phyloP scores from a whole-genome alignment of 2,797 vertebrate genomes.

The Pangasius mekongensis region DNA sequence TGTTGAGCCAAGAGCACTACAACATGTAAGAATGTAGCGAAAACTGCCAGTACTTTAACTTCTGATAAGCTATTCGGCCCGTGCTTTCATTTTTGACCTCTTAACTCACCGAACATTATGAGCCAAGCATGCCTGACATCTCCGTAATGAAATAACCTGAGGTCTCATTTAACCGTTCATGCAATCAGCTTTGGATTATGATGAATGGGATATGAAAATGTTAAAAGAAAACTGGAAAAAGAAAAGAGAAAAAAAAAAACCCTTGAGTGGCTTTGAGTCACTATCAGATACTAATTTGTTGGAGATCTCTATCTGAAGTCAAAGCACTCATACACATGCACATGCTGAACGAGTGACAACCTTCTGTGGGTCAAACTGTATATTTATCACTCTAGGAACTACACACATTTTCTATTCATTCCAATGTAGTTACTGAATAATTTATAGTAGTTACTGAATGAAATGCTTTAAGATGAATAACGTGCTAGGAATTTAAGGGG shows the following conservation, averaged over 20 bases:
- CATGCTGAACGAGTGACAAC: not conserved
- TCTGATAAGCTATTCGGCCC: slow-evolving; percentile 46
- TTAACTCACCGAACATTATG: not conserved
- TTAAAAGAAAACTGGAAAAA: not conserved
- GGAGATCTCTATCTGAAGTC: not conserved
- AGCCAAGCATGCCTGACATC: slow-evolving; percentile 10
- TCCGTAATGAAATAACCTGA: not conserved
- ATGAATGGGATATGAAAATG: not conserved
- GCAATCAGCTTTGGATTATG: not conserved
- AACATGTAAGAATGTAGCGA: slow-evolving; percentile 47
- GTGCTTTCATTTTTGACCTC: slow-evolving; percentile 45
- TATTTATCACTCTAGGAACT: not conserved
- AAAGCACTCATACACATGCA: not conserved
- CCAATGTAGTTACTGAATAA: not conserved
- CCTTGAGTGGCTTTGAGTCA: not conserved
- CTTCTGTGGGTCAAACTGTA: not conserved
- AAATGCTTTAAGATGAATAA: not conserved
- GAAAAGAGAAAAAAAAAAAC: not conserved
- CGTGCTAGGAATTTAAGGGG: not conserved
- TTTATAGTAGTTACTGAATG: not conserved
- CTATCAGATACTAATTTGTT: not conserved
- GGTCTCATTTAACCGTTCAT: not conserved
- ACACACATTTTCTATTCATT: not conserved
- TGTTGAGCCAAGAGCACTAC: slow-evolving; percentile 47
- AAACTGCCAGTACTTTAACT: slow-evolving; percentile 49